Conservation (phyloP, 23 tunicate species). For the Trididemnum nubilum region DNA sequence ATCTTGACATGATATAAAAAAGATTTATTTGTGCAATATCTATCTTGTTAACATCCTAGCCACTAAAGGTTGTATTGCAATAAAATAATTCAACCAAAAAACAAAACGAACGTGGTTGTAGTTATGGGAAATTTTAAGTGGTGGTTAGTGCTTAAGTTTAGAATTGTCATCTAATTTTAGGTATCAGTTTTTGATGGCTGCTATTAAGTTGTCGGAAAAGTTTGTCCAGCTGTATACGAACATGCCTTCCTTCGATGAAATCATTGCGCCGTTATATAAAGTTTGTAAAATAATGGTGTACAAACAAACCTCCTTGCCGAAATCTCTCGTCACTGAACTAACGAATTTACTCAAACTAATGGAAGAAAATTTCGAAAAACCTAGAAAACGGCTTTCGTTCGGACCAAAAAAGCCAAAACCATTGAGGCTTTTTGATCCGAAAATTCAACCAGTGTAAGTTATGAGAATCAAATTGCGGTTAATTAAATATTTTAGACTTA, state of each 20-base stretch:
- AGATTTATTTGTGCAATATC: too few species aligned
- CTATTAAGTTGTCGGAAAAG: constrained; percentile 41
- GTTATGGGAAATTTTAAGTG: too few species aligned
- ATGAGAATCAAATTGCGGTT: too few species aligned
- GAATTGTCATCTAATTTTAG: too few species aligned
- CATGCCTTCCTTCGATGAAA: constrained; percentile 55
- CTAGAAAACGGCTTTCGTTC: constrained; percentile 34
- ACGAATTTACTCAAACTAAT: constrained; percentile 12
- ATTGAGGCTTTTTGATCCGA: constrained; percentile 65
- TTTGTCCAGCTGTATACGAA: constrained; percentile 42
- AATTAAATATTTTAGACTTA: too few species aligned
- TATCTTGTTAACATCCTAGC: too few species aligned
- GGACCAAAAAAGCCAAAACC: constrained; percentile 54
- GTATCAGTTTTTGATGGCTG: constrained; percentile 26
- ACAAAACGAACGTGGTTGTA: too few species aligned
- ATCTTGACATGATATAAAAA: too few species aligned
- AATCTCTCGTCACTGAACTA: constrained; percentile 3
- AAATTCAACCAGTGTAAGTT: constrained; percentile 73
- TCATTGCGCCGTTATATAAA: constrained; percentile 14
- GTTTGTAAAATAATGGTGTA: not conserved
- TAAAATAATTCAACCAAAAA: too few species aligned
- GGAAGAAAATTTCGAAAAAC: constrained; percentile 27
- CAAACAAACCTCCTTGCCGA: not conserved
- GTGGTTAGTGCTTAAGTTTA: too few species aligned
- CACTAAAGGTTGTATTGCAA: too few species aligned